Percentiles rank a stretch among this genome's conserved stretches.
phyloP scores from a whole-genome alignment of 2,113 vertebrate genomes.

The Turdus rufiventris region DNA sequence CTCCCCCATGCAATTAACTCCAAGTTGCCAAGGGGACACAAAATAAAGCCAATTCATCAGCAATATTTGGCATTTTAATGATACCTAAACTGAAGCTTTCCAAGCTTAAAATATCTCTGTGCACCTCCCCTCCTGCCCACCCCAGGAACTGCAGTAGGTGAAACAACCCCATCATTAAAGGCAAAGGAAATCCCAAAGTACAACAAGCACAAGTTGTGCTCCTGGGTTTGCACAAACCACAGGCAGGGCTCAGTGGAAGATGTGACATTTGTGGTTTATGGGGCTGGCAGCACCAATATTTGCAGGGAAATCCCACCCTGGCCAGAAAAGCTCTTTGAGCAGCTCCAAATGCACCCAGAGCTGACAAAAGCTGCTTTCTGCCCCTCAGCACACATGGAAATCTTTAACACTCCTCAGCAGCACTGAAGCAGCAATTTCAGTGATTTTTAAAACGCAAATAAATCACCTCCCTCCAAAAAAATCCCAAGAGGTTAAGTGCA shows the following conservation, averaged over 20 bases:
- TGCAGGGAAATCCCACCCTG: background rate
- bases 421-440: background rate
- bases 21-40: background rate
- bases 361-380: constrained; percentile 8
- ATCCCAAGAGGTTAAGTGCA: background rate
- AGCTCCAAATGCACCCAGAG: background rate
- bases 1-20: background rate
- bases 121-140: background rate
- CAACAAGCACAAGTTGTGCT: background rate
- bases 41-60: background rate
- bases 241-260: background rate
- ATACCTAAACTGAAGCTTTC: background rate
- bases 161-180: background rate
- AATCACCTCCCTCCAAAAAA: background rate
- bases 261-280: background rate
- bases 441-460: background rate
- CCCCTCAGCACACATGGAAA: background rate
- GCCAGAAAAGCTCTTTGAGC: background rate
- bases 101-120: background rate
- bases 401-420: background rate
- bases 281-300: background rate
- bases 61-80: background rate
- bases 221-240: background rate
- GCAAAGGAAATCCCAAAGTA: background rate
- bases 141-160: background rate